phyloP scores from a whole-genome alignment of 2,797 vertebrate genomes.

The Hafferia zeledoni region DNA sequence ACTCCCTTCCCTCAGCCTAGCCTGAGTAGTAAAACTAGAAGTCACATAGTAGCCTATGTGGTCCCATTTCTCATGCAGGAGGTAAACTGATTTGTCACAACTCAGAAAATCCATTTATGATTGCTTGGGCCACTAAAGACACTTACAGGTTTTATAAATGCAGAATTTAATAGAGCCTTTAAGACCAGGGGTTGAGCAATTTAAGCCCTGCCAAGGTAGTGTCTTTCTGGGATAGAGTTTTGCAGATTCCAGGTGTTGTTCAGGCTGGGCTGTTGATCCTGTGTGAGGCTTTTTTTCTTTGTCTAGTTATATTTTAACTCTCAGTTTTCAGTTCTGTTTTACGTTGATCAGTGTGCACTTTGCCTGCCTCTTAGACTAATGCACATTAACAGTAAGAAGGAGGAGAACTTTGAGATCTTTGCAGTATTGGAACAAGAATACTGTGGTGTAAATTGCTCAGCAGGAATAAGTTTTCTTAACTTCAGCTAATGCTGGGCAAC shows the following conservation, averaged over 20 bases:
- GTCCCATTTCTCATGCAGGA: not conserved
- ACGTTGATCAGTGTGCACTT: not conserved
- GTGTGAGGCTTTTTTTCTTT: not conserved
- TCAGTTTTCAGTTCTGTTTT: not conserved
- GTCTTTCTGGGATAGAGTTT: not conserved
- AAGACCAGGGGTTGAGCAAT: not conserved
- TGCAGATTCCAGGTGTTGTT: not conserved
- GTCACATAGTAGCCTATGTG: rapidly evolving
- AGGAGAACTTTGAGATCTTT: not conserved
- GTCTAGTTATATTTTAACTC: not conserved
- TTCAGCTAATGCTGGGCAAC: not conserved
- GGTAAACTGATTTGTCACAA: not conserved
- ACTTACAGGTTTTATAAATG: not conserved
- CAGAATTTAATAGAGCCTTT: not conserved
- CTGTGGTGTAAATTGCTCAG: not conserved
- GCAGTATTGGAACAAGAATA: not conserved
- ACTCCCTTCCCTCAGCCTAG: not conserved
- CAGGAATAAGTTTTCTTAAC: not conserved
- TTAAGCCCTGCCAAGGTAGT: not conserved
- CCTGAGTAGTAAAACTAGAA: not conserved
- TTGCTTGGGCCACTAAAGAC: not conserved
- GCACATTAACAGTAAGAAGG: not conserved
- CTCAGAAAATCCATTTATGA: rapidly evolving
- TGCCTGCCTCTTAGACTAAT: not conserved
- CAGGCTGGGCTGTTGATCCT: not conserved